phyloP scores from a whole-genome alignment of 2,797 vertebrate species.

The Gymnothorax javanicus region DNA sequence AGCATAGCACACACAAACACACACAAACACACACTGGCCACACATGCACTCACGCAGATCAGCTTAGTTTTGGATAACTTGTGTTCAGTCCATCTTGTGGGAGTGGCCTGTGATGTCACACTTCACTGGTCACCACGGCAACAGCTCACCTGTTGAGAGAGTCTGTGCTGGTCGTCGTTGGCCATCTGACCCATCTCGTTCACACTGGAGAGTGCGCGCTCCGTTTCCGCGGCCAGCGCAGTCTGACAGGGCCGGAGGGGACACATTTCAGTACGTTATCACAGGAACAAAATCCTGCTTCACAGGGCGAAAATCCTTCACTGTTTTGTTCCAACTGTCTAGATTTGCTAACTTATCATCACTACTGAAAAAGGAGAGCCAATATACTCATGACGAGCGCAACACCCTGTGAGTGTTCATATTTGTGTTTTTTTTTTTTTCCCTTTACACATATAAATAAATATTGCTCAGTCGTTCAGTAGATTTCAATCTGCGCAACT shows the following conservation, averaged over 20 bases:
- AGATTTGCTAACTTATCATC: too few species aligned
- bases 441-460: too few species aligned
- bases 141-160: conserved; percentile 59
- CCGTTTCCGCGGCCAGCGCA: conserved; percentile 56
- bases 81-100: neutral
- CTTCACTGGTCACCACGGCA: neutral
- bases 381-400: too few species aligned
- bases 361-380: too few species aligned
- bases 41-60: neutral
- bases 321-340: too few species aligned
- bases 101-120: neutral
- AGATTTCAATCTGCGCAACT: too few species aligned
- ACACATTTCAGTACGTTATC: neutral
- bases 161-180: conserved; percentile 63
- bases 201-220: conserved; percentile 60
- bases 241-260: conserved; percentile 53
- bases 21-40: too few species aligned
- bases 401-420: too few species aligned
- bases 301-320: too few species aligned
- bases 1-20: neutral
- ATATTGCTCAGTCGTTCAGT: too few species aligned
- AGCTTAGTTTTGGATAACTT: neutral
- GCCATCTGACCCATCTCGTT: conserved; percentile 53
- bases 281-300: too few species aligned
- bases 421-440: too few species aligned